Base-by-base conservation (phyloP, 2,797 vertebrate genomes). In the Myotis myotis region DNA sequence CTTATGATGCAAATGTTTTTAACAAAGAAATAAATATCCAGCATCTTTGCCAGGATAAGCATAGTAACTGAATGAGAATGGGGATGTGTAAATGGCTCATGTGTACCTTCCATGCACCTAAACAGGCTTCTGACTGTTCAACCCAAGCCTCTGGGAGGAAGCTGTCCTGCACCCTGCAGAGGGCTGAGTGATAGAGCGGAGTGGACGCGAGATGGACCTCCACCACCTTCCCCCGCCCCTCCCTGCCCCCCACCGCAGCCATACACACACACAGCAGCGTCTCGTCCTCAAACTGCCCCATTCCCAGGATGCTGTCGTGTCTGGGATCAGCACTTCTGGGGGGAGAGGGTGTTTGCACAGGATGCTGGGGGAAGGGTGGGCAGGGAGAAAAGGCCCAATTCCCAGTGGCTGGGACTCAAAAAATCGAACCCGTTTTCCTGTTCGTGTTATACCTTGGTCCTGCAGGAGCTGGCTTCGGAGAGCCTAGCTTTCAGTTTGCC, bases 31-130 rank as follows among this genome's bases (percentile, higher is more conserved):
- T 66, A 76, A 83, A 38, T 53, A 22, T 13, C 41, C 30, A 51
- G 25, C 36, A 41, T 44, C 64, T 33, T 72, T 88, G 30, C 36
- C 78, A 87, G 64, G 87, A 82, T n/a, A 60, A 72, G 70, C n/a
- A 38, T 19, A 62, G 44, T 16, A 83, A 81, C 15, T 47, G 20
- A 72, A 36, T 83, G 57, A 62, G 76, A 70, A 60, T 11, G 53
- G 41, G 71, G 72, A 74, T 38, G 11, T 28, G 12, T 60, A 13
- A 13, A 60, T 5, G 10, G 57, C 25, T 28, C 57, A 13, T 28
- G 11, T 28, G 12, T n/a, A 57, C 17, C 60, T 57, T 92, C 28
- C 33, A 6, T 30, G n/a, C 1, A 41, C 25, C 30, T 25, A 75
- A 72, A 71, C 20, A 68, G 30, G n/a, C 6, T 86, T 70, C 36